Evolutionary conservation across 2,888 invertebrate genomes (phyloP), one percentile per base, ranked within the genome.

Genomic region (Lithophane socia): DNA sequence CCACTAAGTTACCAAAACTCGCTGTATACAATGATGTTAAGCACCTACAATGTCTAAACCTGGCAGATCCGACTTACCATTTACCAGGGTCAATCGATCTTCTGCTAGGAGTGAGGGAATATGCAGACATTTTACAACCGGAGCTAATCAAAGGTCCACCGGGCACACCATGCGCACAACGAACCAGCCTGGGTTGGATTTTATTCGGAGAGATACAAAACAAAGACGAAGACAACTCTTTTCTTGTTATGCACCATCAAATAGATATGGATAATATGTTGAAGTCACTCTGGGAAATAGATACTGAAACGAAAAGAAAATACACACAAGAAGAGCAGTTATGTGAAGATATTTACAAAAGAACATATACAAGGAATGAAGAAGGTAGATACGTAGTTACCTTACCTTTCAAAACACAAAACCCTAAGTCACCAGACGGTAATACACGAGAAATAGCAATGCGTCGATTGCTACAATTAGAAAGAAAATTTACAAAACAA

Each of bases 101-200:
- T 44, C 44, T 44, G 5, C 10, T 10, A 44, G 44, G 44, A 44
- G 44, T 44, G 44, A 44, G 44, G 44, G 10, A 44, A 44, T 44
- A 44, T 44, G 44, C 44, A 44, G 44, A 44, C 49, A 86, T 86
- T 52, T 2, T 86, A 29, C 67, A 81, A 77, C 9, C 65, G 5
- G 72, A 79, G 21, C 9, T 85, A 52, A 83, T 87, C 73, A 87
- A 85, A 63, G 84, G 87, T 75, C 84, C 86, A 42, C 82, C 81
- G 18, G 84, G 82, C 8, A 56, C 81, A 21, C 84, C 86, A 47
- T 84, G 86, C 60, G 87, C 89, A 44, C 44, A 44, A 44, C 44
- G 44, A 44, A 44, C 44, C 44, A 44, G 44, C 10, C 44, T 44
- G 44, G 44, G 44, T 44, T 44, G 44, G 10, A 44, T 44, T 44